Percentiles rank a stretch among this genome's conserved stretches.
These are phyloP conservation scores for Caenorhabditis virilis DNA, from an alignment of 2,888 invertebrate genomes.

Conservation along the genomic window DNA sequence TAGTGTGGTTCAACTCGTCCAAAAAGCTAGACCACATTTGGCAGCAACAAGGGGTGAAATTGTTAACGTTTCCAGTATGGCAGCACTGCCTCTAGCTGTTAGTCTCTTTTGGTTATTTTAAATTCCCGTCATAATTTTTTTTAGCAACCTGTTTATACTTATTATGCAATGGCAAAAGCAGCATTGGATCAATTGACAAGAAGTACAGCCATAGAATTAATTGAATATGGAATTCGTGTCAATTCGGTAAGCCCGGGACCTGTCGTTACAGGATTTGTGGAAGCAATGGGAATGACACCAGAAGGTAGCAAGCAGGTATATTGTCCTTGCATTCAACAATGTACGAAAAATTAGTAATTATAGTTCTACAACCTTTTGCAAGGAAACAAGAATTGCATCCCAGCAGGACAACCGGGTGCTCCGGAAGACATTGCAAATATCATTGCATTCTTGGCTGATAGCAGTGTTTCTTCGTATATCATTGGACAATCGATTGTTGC, in stretches of 20 bases:
- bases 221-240: constrained; percentile 7
- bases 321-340: neutral
- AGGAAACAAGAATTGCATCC: constrained; percentile 12
- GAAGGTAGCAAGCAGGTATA: neutral
- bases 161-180: constrained; percentile 25
- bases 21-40: constrained; percentile 16
- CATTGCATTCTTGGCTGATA: constrained; percentile 27
- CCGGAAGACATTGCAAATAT: constrained; percentile 24
- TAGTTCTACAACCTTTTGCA: neutral
- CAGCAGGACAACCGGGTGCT: constrained; percentile 3
- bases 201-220: constrained; percentile 9
- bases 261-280: constrained; percentile 11
- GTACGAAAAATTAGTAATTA: constrained; percentile 17
- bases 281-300: constrained; percentile 15
- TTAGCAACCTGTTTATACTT: constrained; percentile 6
- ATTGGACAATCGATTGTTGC: constrained; percentile 21
- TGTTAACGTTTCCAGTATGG: constrained; percentile 30
- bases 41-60: constrained; percentile 21
- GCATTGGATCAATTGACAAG: constrained; percentile 30
- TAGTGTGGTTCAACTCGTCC: constrained; percentile 30
- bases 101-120: neutral
- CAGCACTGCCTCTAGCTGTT: constrained; percentile 21
- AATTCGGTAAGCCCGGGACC: constrained; percentile 16
- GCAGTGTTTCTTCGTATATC: constrained; percentile 15
- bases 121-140: neutral